Evolutionary conservation across 2,113 vertebrate species (phyloP).

Genomic region (Pleuronectes platessa): DNA sequence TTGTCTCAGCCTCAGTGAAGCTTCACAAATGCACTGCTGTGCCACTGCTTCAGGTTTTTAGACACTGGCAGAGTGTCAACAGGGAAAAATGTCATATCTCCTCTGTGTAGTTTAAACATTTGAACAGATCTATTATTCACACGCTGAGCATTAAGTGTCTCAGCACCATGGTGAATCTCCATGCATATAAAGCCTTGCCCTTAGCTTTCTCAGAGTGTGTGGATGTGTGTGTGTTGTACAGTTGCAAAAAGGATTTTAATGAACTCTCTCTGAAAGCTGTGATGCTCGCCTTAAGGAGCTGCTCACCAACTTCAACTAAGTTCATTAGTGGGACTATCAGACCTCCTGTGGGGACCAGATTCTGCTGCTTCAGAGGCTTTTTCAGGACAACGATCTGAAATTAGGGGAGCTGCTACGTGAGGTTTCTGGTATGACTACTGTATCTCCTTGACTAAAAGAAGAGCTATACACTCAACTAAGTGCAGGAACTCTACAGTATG

Average conservation of each 20-base stretch:
- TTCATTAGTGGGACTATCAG: conserved; percentile 18
- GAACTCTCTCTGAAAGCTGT: conserved; percentile 11
- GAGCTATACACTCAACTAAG: no score
- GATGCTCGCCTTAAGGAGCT: conserved; percentile 11
- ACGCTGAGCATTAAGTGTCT: no score
- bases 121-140: no score
- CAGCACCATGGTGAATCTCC: no score
- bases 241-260: conserved; percentile 32
- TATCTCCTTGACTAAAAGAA: no score
- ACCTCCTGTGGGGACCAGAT: conserved; percentile 1
- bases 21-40: conserved; percentile 16
- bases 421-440: no score
- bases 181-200: not conserved
- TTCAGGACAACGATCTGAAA: not conserved
- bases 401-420: no score
- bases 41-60: not conserved
- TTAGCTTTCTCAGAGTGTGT: not conserved
- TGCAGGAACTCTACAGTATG: no score
- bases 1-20: conserved; percentile 14
- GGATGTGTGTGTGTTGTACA: not conserved
- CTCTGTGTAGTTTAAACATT: no score
- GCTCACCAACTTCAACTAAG: conserved; percentile 35
- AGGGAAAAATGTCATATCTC: no score
- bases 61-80: not conserved
- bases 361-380: conserved; percentile 5